Conservation (phyloP, 2,888 invertebrate genomes). For the Aspidiotus rigidus region DNA sequence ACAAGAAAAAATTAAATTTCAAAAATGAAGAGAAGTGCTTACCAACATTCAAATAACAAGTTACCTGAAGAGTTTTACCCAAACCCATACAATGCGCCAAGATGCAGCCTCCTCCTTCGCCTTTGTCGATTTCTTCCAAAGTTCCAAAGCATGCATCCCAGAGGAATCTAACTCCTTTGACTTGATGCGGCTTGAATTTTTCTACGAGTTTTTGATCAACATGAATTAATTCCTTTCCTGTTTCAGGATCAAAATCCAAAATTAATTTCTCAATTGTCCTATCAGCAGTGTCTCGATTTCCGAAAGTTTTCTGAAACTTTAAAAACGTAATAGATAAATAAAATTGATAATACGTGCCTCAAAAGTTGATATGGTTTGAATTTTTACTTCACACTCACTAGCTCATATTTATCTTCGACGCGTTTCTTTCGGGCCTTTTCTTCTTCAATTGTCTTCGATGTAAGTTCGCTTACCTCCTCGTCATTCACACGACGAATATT, state of each 20-base stretch:
- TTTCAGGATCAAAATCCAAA: constrained; percentile 74
- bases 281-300: constrained; percentile 19
- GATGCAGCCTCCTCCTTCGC: constrained; percentile 66
- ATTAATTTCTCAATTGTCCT: constrained; percentile 53
- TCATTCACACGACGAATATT: no score
- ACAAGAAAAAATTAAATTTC: no score
- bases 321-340: constrained; percentile 11
- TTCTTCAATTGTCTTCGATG: constrained; percentile 61
- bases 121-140: constrained; percentile 50
- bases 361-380: no score
- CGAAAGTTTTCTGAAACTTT: constrained; percentile 36
- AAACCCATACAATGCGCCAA: constrained; percentile 95
- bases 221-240: constrained; percentile 67
- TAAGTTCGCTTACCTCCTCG: no score
- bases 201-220: constrained; percentile 66
- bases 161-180: constrained; percentile 70
- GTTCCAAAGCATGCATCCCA: constrained; percentile 78
- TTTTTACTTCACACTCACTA: constrained; percentile 47
- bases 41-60: neutral
- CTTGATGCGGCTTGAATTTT: constrained; percentile 84
- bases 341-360: neutral
- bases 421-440: constrained; percentile 83
- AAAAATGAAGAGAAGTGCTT: no score
- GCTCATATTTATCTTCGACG: constrained; percentile 76
- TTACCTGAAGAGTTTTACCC: constrained; percentile 81